Conservation (phyloP, 2,113 vertebrate species). For the Gambusia holbrooki region DNA sequence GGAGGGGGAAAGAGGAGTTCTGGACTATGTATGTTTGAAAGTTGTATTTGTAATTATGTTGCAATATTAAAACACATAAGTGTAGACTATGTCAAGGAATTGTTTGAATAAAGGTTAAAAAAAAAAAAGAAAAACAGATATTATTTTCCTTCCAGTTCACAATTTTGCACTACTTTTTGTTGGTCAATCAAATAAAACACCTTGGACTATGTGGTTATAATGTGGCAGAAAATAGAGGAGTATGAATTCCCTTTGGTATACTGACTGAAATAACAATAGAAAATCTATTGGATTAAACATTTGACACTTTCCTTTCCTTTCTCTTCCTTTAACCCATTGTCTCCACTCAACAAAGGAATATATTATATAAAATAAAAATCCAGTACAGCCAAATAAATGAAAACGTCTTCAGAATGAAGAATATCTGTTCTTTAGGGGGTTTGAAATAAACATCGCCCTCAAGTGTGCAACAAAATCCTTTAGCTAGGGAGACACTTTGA, state of each 20-base stretch:
- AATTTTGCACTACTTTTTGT: too few species aligned
- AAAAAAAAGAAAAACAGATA: too few species aligned
- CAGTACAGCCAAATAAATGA: conserved; percentile 7
- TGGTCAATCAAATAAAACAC: neutral
- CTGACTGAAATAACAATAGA: neutral
- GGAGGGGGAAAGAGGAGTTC: too few species aligned
- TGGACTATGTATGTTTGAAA: too few species aligned
- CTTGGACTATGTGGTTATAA: neutral
- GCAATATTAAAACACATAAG: too few species aligned
- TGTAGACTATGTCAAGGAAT: too few species aligned
- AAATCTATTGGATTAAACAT: neutral
- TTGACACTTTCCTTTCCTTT: neutral
- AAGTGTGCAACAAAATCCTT: conserved; percentile 44
- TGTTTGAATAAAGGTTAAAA: too few species aligned
- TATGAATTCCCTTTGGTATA: neutral
- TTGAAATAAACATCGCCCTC: conserved; percentile 45
- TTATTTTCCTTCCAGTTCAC: too few species aligned
- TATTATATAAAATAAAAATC: conserved; percentile 37
- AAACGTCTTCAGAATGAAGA: conserved; percentile 13
- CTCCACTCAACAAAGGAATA: conserved; percentile 12
- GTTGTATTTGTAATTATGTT: too few species aligned
- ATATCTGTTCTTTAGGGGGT: conserved; percentile 15
- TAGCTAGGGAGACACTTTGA: conserved; percentile 61
- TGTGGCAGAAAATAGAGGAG: neutral
- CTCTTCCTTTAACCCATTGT: neutral